A percentile compares a stretch with the other conserved stretches of the same genome.
phyloP scores from a whole-genome alignment of 2,888 invertebrate species.

The Pollenia griseotomentosa region DNA sequence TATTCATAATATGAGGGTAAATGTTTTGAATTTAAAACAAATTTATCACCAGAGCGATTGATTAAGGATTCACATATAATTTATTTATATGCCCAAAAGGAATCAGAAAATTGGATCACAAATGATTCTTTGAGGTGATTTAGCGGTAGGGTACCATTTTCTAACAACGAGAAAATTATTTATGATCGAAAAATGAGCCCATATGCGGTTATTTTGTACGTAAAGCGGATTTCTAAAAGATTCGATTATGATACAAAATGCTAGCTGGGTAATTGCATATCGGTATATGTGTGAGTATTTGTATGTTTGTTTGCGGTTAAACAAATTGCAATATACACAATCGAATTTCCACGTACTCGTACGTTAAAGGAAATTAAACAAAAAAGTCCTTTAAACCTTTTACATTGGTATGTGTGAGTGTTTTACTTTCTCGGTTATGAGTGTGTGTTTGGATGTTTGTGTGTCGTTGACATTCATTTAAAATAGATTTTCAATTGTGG shows the following conservation, averaged over 20 bases:
- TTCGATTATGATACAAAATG: background rate
- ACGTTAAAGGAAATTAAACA: constrained; percentile 72
- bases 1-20: no score
- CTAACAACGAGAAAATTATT: no score
- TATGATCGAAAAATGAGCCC: no score
- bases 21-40: no score
- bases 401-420: background rate
- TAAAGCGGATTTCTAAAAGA: no score
- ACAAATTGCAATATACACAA: constrained; percentile 58
- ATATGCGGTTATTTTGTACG: no score
- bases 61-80: no score
- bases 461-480: constrained; percentile 75
- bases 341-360: background rate
- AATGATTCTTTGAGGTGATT: no score
- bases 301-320: constrained; percentile 62
- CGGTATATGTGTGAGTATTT: background rate
- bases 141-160: no score
- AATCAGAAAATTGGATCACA: no score
- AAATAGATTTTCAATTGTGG: constrained; percentile 83
- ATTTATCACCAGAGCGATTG: no score
- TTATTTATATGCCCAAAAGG: no score
- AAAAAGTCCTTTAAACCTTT: constrained; percentile 30
- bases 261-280: background rate
- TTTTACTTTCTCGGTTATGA: background rate
- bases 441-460: constrained; percentile 13